Percentiles rank a stretch among this genome's conserved stretches.
Evolutionary conservation across 2,113 vertebrate genomes (phyloP).

Genomic region (Notothenia coriiceps): DNA sequence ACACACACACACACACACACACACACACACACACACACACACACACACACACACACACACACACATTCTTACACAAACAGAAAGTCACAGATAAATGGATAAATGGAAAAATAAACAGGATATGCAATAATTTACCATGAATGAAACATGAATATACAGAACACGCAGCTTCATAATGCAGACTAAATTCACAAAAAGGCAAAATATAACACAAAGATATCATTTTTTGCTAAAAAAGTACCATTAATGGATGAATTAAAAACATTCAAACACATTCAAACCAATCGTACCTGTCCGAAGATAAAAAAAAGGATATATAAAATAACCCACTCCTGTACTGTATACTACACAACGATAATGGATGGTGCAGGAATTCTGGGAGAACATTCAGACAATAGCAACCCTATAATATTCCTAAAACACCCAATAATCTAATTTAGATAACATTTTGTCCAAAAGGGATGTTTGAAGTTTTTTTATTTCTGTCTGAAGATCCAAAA

Average conservation of each 20-base stretch:
- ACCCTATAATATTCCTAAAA: neutral
- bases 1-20: no score
- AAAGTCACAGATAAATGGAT: constrained; percentile 22
- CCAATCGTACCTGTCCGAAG: neutral
- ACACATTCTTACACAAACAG: constrained; percentile 8
- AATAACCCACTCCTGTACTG: neutral
- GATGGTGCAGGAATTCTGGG: neutral
- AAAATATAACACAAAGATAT: neutral
- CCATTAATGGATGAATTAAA: neutral
- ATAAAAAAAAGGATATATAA: neutral
- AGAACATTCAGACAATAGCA: neutral
- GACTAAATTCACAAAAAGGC: neutral
- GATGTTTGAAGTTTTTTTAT: neutral
- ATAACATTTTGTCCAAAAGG: neutral
- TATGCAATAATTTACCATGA: neutral
- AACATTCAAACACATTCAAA: neutral
- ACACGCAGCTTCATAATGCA: neutral
- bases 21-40: no score
- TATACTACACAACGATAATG: neutral
- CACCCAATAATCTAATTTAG: neutral
- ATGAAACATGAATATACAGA: neutral
- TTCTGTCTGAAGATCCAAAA: neutral
- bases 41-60: constrained; percentile 1
- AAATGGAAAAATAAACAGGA: constrained; percentile 24
- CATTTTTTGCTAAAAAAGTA: neutral